Base-by-base conservation (phyloP, 2,113 vertebrate genomes). In the Phycodurus eques region DNA sequence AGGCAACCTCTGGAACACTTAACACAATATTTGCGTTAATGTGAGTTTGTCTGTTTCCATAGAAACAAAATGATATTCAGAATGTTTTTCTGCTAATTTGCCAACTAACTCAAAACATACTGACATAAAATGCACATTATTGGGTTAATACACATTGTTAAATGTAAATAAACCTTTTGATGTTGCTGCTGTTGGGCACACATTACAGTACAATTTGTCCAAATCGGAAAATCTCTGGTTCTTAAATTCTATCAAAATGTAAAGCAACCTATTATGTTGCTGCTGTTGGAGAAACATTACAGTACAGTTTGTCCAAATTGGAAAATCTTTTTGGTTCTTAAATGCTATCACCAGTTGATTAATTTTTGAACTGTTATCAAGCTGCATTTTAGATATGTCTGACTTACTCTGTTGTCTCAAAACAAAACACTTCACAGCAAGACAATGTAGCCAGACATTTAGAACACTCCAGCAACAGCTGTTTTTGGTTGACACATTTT, bases 1-100 rank as follows among this genome's bases (percentile, higher is more conserved):
- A 63, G 27, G 20, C 57, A 39, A 68, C 31, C 68, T 68, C 22
- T 70, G 49, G 20, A 20, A 57, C 8, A 46, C 44, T 33, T 2
- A 8, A 67, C 22, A 73, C 22, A 20, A 2, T 68, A 6, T 54
- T 47, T 53, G 7, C 39, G 35, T 71, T 3, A 31, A 17, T 68
- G 39, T 42, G 33, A 49, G 1, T 49, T 27, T 20, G n/a, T 33
- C 13, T 68, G 46, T 51, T 9, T 10, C n/a, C 77, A 43, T 59
- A 51, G 60, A 39, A 80, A 70, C 42, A 27, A 39, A 59, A 78
- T 68, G 70, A 15, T 67, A 7, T 54, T 9, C 22, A 46, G 17
- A 53, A 51, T 57, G 1, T 20, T 49, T 11, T 44, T 61, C 27
- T 33, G 31, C 42, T 27, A 44, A 46, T 46, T 65, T 46, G 7